Evolutionary conservation across 2,113 vertebrate genomes (phyloP).

Genomic region (Columba livia): DNA sequence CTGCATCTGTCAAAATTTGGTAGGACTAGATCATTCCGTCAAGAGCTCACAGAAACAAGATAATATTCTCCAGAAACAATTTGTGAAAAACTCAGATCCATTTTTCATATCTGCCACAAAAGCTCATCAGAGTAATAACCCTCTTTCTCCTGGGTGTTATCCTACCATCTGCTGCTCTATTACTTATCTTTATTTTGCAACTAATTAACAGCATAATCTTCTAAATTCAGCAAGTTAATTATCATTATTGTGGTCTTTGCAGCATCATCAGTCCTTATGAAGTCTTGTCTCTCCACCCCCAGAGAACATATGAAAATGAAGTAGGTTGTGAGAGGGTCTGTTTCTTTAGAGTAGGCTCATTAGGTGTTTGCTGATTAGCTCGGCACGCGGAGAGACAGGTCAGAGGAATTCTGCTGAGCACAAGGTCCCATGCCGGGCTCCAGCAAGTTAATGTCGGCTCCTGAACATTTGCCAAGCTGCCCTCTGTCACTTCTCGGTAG

Average conservation of each 20-base stretch:
- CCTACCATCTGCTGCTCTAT: constrained; percentile 99
- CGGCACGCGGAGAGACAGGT: constrained; percentile 86
- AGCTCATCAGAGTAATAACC: constrained; percentile 99
- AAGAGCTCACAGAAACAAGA: constrained; percentile 88
- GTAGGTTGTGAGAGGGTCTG: constrained; percentile 86
- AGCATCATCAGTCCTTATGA: constrained; percentile 99
- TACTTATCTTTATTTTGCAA: constrained; percentile 99
- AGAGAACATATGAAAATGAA: constrained; percentile 88
- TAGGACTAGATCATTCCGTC: constrained; percentile 78
- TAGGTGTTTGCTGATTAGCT: constrained; percentile 98
- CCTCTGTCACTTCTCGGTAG: constrained; percentile 84
- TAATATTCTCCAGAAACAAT: constrained; percentile 92
- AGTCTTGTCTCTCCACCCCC: constrained; percentile 90
- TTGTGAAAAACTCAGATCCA: constrained; percentile 94
- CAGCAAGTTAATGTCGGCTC: constrained; percentile 84
- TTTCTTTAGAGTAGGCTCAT: constrained; percentile 93
- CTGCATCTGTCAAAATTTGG: constrained; percentile 75
- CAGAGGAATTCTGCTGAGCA: constrained; percentile 98
- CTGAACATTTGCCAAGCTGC: constrained; percentile 90
- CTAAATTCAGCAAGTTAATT: constrained; percentile 99
- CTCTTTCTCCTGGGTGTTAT: constrained; percentile 99
- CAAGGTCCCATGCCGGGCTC: constrained; percentile 92
- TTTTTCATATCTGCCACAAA: constrained; percentile 99
- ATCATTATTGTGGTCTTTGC: constrained; percentile 99
- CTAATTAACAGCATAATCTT: constrained; percentile 99